Conservation (phyloP, 1,140 invertebrate species). For the Drosophila pachea region DNA sequence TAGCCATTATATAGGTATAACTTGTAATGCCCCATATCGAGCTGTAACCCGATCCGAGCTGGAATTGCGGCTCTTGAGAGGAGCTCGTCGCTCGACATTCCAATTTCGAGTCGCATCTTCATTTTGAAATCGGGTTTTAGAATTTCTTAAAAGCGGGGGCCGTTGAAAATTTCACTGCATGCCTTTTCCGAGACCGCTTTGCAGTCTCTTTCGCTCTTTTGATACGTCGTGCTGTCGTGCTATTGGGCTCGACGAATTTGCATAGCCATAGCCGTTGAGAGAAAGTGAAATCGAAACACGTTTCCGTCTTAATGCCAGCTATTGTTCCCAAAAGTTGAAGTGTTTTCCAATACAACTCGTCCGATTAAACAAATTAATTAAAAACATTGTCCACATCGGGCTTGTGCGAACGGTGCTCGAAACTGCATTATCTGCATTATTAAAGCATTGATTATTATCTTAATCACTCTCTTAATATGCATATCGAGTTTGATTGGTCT, state of each 20-base stretch:
- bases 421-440: no score
- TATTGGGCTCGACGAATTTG: conserved; percentile 33
- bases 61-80: no score
- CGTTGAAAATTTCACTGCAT: conserved; percentile 34
- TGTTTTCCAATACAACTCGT: conserved; percentile 27
- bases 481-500: no score
- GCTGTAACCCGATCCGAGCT: no score
- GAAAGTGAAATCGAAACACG: conserved; percentile 42
- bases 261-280: conserved; percentile 34
- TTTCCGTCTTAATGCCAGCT: conserved; percentile 13
- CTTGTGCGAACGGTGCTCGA: neutral
- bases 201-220: neutral
- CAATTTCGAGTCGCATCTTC: no score
- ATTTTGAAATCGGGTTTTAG: neutral
- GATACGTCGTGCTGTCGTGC: conserved; percentile 10
- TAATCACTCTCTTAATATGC: no score
- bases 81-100: no score
- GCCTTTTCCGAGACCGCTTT: conserved; percentile 27
- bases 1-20: no score
- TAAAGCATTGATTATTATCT: no score
- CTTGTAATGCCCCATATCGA: no score
- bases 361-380: neutral
- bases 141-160: neutral
- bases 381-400: neutral
- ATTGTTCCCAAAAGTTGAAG: conserved; percentile 16